These are phyloP conservation scores for Temnothorax nylanderi DNA, from an alignment of 1,140 invertebrate genomes.

Conservation along the genomic window DNA sequence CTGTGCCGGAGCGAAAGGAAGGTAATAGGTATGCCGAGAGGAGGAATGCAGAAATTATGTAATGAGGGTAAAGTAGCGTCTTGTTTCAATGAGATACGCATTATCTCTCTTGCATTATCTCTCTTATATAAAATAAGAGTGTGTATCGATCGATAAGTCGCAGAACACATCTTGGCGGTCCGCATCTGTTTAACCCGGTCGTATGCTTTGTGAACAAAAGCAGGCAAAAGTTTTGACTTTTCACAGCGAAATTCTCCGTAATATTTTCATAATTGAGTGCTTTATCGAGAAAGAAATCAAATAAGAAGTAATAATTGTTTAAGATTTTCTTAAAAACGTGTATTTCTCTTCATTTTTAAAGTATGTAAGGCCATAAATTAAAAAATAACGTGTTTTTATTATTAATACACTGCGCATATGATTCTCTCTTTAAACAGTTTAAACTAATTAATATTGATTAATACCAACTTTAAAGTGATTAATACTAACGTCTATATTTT, in stretches of 20 bases:
- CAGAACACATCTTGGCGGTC: not conserved
- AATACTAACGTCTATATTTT: not conserved
- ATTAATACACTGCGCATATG: not conserved
- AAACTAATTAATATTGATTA: not conserved
- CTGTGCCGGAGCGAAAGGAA: slow-evolving; percentile 34
- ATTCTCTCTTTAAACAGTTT: not conserved
- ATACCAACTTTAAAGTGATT: too few relatives aligned
- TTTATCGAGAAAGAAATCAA: not conserved
- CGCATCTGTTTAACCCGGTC: slow-evolving; percentile 17
- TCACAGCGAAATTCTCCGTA: slow-evolving; percentile 1
- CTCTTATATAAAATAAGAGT: slow-evolving; percentile 36
- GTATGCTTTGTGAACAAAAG: slow-evolving; percentile 23
- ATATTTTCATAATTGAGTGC: slow-evolving; percentile 44
- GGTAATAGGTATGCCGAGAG: slow-evolving; percentile 32
- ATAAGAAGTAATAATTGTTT: not conserved
- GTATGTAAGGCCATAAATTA: not conserved
- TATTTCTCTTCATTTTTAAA: not conserved
- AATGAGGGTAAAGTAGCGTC: slow-evolving; percentile 43
- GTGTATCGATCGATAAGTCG: slow-evolving; percentile 35
- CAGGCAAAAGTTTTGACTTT: slow-evolving; percentile 23
- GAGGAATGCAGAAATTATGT: slow-evolving; percentile 53
- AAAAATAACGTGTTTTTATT: not conserved
- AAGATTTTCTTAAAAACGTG: not conserved
- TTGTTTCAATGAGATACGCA: slow-evolving; percentile 49
- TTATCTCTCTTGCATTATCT: slow-evolving; percentile 35